phyloP scores from a whole-genome alignment of 2,797 vertebrate genomes.

The Eurystomus glaucurus region DNA sequence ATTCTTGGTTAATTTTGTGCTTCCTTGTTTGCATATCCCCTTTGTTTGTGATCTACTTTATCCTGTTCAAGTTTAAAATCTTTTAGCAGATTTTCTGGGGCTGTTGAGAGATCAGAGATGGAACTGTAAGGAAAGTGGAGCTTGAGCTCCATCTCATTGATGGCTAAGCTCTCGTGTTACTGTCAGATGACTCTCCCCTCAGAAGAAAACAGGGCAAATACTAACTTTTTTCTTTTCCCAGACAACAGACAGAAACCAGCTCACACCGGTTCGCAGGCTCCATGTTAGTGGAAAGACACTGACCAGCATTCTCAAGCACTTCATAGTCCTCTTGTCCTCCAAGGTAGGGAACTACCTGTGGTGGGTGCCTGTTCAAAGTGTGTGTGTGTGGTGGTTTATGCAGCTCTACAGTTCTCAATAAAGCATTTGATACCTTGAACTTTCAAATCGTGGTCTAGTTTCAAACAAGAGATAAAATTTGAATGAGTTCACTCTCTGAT shows the following conservation, averaged over 20 bases:
- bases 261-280: slow-evolving; percentile 85
- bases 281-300: slow-evolving; percentile 86
- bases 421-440: neutral
- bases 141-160: neutral
- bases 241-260: slow-evolving; percentile 88
- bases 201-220: neutral
- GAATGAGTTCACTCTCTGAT: neutral
- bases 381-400: neutral
- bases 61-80: neutral
- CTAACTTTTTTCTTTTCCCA: slow-evolving; percentile 47
- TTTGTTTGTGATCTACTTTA: neutral
- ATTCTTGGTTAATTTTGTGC: neutral
- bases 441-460: neutral
- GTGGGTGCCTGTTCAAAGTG: neutral
- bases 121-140: neutral
- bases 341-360: slow-evolving; percentile 80
- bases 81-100: neutral
- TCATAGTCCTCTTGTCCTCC: slow-evolving; percentile 79
- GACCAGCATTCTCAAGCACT: slow-evolving; percentile 84
- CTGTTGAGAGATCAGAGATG: neutral
- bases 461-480: neutral
- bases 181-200: neutral
- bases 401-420: neutral
- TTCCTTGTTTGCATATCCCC: neutral
- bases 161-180: neutral